A percentile compares a stretch with the other conserved stretches of the same genome.
phyloP scores from a whole-genome alignment of 2,888 invertebrate species.

The Tetheella fluctuosa region DNA sequence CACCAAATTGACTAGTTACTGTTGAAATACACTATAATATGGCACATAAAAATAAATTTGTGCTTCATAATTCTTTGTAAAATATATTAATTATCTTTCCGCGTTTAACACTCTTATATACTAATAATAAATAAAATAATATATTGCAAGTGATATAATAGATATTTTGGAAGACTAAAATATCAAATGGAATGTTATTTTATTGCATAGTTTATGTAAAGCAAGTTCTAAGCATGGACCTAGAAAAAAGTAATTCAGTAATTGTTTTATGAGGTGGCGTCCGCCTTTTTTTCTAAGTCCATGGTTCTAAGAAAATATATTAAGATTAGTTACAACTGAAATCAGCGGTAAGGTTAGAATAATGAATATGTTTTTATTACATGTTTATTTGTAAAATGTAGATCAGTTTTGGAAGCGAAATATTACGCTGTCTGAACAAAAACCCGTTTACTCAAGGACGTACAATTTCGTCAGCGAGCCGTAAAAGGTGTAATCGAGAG shows the following conservation, averaged over 20 bases:
- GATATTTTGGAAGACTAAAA: constrained; percentile 42
- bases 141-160: constrained; percentile 10
- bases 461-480: neutral
- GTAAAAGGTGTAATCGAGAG: neutral
- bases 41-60: constrained; percentile 30
- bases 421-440: no score
- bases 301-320: constrained; percentile 18
- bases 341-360: constrained; percentile 13
- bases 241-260: no score
- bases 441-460: neutral
- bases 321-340: constrained; percentile 28
- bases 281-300: no score
- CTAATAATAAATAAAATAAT: constrained; percentile 32
- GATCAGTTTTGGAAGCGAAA: neutral
- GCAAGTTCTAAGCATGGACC: no score
- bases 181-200: constrained; percentile 42
- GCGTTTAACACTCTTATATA: constrained; percentile 30
- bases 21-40: constrained; percentile 29
- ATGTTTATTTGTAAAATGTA: neutral
- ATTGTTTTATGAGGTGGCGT: no score
- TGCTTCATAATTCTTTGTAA: constrained; percentile 17
- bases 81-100: constrained; percentile 26
- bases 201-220: constrained; percentile 15
- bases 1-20: constrained; percentile 37
- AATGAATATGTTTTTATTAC: neutral